phyloP scores from a whole-genome alignment of 2,888 invertebrate genomes.

The Mesorhabditis sp. region DNA sequence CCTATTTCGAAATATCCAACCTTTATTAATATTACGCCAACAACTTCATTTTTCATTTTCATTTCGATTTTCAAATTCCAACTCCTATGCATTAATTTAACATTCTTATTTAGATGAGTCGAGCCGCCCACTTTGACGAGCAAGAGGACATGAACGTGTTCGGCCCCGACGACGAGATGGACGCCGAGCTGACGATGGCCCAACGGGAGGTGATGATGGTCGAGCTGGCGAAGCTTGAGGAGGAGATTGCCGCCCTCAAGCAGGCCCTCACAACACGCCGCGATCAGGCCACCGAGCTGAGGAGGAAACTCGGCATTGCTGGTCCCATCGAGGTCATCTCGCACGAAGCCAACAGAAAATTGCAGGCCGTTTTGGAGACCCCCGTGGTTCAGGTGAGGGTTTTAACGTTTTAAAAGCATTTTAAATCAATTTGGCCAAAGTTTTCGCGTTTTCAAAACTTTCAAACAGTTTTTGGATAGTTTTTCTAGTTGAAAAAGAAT shows the following conservation, averaged over 20 bases:
- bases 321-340: background rate
- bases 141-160: background rate
- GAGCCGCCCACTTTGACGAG: background rate
- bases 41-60: too few relatives aligned
- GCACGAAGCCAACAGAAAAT: background rate
- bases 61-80: too few relatives aligned
- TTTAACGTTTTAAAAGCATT: too few relatives aligned
- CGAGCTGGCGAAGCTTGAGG: background rate
- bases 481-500: too few relatives aligned
- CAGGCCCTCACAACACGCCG: background rate
- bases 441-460: too few relatives aligned
- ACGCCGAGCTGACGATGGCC: background rate
- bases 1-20: too few relatives aligned
- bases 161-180: background rate
- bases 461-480: too few relatives aligned
- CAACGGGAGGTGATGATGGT: background rate
- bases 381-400: background rate
- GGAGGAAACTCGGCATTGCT: background rate
- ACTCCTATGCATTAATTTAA: too few relatives aligned
- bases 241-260: background rate
- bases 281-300: background rate
- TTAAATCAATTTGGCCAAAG: too few relatives aligned
- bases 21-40: too few relatives aligned
- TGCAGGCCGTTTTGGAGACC: background rate
- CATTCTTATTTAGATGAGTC: background rate